Evolutionary conservation across 2,113 vertebrate genomes (phyloP).

Genomic region (Podarcis raffonei): DNA sequence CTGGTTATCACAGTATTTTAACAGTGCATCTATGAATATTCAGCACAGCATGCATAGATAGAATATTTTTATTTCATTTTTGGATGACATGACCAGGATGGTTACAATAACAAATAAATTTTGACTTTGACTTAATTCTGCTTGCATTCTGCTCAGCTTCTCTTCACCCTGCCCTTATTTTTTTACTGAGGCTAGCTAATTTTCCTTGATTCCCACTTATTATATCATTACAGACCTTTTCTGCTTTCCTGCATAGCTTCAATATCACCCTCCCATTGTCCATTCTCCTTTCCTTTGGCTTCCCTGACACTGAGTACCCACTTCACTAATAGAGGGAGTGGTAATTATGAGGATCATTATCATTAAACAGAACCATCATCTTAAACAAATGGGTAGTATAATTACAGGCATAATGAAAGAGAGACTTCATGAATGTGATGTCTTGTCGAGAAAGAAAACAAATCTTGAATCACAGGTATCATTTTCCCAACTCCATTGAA

Average conservation of each 20-base stretch:
- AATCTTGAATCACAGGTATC: conserved; percentile 55
- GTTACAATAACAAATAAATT: too few relatives aligned
- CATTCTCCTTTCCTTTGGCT: neutral
- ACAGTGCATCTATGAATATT: too few relatives aligned
- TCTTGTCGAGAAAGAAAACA: conserved; percentile 43
- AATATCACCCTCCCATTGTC: neutral
- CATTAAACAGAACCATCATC: conserved; percentile 9
- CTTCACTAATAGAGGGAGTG: neutral
- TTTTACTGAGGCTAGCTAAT: neutral
- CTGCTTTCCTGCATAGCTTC: neutral
- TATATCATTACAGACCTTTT: neutral
- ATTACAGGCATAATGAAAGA: conserved; percentile 55
- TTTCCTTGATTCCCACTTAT: neutral
- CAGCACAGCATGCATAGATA: too few relatives aligned
- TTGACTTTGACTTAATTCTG: neutral
- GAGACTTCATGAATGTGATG: conserved; percentile 56
- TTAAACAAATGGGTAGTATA: conserved; percentile 54
- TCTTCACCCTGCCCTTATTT: neutral
- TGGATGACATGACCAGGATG: too few relatives aligned
- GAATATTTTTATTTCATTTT: too few relatives aligned
- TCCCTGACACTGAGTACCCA: neutral
- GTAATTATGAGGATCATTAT: neutral
- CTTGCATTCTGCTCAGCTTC: neutral
- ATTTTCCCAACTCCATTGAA: conserved; percentile 46
- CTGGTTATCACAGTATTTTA: too few relatives aligned